Conservation (phyloP, 2,888 invertebrate species). For the Acrobasis consociella region DNA sequence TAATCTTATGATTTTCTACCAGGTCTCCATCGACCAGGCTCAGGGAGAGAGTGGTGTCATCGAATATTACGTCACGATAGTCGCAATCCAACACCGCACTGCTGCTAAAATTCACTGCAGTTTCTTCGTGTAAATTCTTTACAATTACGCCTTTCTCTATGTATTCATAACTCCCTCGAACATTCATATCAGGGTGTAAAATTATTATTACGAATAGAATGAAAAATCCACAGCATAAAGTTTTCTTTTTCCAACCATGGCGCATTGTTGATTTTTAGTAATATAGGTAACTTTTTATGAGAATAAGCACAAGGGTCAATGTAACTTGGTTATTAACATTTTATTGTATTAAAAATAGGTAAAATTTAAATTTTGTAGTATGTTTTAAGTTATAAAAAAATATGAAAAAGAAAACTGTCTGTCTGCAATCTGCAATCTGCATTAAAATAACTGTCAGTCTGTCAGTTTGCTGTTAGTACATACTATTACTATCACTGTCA, state of each 20-base stretch:
- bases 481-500: no score
- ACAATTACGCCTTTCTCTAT: constrained; percentile 70
- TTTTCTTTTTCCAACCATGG: constrained; percentile 56
- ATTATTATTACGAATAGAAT: constrained; percentile 55
- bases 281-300: background rate
- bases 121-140: constrained; percentile 62
- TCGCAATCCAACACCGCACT: constrained; percentile 60
- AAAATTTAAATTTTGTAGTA: no score
- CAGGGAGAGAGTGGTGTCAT: constrained; percentile 59
- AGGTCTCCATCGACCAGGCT: constrained; percentile 62
- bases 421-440: no score
- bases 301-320: constrained; percentile 1
- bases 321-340: background rate
- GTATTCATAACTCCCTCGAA: constrained; percentile 65
- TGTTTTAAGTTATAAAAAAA: no score
- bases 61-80: constrained; percentile 60
- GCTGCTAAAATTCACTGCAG: constrained; percentile 71
- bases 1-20: constrained; percentile 61
- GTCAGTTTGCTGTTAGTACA: no score
- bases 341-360: no score
- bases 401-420: background rate
- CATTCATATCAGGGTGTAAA: constrained; percentile 59
- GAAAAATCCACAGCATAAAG: constrained; percentile 50
- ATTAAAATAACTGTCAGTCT: no score
- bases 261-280: constrained; percentile 47